Conservation (phyloP, 37 sponge, comb jelly and placozoan genomes). For the Aplysina aerophoba region DNA sequence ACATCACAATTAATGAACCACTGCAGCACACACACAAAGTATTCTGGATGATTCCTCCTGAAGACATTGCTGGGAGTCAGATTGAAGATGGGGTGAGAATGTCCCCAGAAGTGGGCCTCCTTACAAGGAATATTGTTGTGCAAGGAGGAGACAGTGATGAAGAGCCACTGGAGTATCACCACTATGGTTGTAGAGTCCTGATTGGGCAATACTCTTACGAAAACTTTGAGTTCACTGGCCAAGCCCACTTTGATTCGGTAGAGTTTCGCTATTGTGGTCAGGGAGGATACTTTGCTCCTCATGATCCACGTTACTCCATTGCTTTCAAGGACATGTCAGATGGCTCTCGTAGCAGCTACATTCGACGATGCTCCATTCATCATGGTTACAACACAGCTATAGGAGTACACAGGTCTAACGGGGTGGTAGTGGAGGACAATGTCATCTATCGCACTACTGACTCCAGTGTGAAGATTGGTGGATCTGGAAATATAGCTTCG, state of each 20-base stretch:
- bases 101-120: constrained; percentile 83
- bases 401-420: constrained; percentile 73
- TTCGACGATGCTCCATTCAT: constrained; percentile 69
- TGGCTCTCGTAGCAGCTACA: constrained; percentile 42
- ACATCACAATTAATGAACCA: constrained; percentile 56
- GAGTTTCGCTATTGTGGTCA: constrained; percentile 87
- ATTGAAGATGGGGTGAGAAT: constrained; percentile 39
- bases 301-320: constrained; percentile 83
- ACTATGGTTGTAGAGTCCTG: constrained; percentile 83
- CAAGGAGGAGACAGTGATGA: constrained; percentile 72
- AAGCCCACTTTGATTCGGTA: constrained; percentile 54
- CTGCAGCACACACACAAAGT: constrained; percentile 61
- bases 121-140: constrained; percentile 76
- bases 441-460: constrained; percentile 79
- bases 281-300: constrained; percentile 72
- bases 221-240: constrained; percentile 36
- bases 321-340: constrained; percentile 55
- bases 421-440: constrained; percentile 54
- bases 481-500: constrained; percentile 35
- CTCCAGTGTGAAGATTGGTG: constrained; percentile 69
- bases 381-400: constrained; percentile 88
- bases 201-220: constrained; percentile 51
- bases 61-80: background rate
- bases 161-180: constrained; percentile 62
- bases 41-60: constrained; percentile 8